Percentiles rank a stretch among this genome's conserved stretches.
phyloP scores from a whole-genome alignment of 2,888 invertebrate genomes.

The Cephus spinipes region DNA sequence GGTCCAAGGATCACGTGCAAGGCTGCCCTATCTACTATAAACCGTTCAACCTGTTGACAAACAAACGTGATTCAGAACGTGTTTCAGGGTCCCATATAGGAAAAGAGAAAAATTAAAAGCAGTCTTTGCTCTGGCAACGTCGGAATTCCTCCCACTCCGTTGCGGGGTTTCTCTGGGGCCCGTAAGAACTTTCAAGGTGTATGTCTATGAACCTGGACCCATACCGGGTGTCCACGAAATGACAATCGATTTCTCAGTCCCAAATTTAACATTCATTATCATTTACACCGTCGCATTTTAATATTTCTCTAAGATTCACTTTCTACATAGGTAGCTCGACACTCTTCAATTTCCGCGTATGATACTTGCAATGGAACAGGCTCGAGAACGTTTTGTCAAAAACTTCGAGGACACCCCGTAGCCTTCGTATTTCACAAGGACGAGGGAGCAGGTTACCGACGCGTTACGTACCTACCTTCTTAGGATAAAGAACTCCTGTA shows the following conservation, averaged over 20 bases:
- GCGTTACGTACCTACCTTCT: conserved; percentile 36
- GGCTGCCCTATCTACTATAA: neutral
- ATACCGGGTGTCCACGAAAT: neutral
- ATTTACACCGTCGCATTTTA: neutral
- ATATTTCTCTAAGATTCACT: neutral
- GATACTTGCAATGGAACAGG: neutral
- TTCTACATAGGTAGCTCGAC: neutral
- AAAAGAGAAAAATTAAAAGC: conserved; percentile 20
- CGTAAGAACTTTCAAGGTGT: conserved; percentile 37
- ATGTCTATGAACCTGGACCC: conserved; percentile 11
- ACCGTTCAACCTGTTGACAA: conserved; percentile 35
- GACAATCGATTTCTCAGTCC: neutral
- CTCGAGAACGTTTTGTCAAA: neutral
- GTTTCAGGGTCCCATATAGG: conserved; percentile 13
- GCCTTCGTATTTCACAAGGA: conserved; percentile 31
- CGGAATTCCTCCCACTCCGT: conserved; percentile 52
- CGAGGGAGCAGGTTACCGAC: conserved; percentile 37
- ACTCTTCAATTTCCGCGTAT: neutral
- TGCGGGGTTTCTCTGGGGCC: conserved; percentile 33
- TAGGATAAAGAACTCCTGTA: conserved; percentile 35
- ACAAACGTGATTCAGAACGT: conserved; percentile 41
- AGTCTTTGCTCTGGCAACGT: conserved; percentile 45
- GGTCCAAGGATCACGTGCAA: neutral
- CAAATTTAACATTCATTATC: neutral
- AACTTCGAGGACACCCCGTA: conserved; percentile 27